These are phyloP conservation scores for Mobula birostris DNA, from an alignment of 2,113 vertebrate species.

Conservation along the genomic window DNA sequence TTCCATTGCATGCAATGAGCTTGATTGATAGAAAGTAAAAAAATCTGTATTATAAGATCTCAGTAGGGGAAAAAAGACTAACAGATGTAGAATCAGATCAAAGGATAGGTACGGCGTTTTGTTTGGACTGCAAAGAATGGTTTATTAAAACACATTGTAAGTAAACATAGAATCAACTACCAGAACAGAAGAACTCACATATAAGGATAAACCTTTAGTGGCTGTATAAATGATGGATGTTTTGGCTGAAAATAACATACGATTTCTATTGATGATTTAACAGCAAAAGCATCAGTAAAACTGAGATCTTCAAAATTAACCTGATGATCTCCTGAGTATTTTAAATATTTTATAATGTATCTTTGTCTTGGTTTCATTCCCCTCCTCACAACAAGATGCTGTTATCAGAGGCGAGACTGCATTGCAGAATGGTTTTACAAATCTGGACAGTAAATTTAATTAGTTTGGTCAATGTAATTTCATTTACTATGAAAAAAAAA, in stretches of 20 bases:
- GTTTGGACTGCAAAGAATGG: not conserved
- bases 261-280: not conserved
- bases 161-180: not conserved
- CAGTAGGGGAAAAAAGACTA: not conserved
- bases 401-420: no score
- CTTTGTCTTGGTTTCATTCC: not conserved
- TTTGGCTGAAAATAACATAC: not conserved
- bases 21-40: not conserved
- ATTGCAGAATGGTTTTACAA: not conserved
- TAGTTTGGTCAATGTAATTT: not conserved
- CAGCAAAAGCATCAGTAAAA: not conserved
- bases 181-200: not conserved
- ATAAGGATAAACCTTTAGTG: not conserved
- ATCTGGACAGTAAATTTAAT: not conserved
- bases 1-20: not conserved
- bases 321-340: not conserved
- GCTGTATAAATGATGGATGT: not conserved
- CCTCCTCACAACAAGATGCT: not conserved
- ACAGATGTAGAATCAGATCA: not conserved
- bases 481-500: not conserved
- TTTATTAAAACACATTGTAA: not conserved
- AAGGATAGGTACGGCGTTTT: not conserved
- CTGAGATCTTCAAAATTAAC: not conserved
- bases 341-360: slow-evolving; percentile 19
- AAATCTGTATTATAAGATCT: not conserved